phyloP scores from a whole-genome alignment of 2,113 vertebrate genomes.

The Elgaria multicarinata region DNA sequence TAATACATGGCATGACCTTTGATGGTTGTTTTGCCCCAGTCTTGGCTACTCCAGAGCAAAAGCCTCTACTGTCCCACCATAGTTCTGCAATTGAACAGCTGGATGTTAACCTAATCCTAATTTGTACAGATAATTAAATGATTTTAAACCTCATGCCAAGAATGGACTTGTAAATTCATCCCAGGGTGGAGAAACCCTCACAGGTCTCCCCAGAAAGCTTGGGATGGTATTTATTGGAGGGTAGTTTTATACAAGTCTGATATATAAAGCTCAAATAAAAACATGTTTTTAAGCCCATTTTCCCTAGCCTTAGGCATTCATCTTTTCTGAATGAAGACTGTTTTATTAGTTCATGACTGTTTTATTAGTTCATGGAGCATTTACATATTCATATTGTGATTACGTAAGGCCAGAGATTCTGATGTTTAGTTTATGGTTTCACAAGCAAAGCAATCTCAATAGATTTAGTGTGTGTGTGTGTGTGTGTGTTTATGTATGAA shows the following conservation, averaged over 20 bases:
- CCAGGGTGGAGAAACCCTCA: background rate
- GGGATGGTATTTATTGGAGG: background rate
- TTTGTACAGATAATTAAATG: background rate
- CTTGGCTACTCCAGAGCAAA: background rate
- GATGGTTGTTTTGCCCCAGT: background rate
- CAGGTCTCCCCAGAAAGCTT: background rate
- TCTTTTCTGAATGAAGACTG: background rate
- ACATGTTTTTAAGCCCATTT: background rate
- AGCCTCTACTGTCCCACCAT: background rate
- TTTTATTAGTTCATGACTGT: background rate
- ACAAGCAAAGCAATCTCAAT: background rate
- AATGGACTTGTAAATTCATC: background rate
- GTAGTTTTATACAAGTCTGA: background rate
- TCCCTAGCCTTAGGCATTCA: background rate
- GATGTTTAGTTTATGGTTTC: background rate
- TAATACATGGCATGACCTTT: background rate
- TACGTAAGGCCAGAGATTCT: background rate
- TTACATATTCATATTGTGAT: background rate
- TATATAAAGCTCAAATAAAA: background rate
- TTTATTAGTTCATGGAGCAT: conserved; percentile 5
- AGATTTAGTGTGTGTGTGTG: too few species aligned
- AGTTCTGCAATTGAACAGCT: background rate
- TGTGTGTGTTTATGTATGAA: background rate
- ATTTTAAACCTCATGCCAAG: background rate
- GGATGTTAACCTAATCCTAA: background rate